Percentiles rank a stretch among this genome's conserved stretches.
Evolutionary conservation across 2,113 vertebrate species (phyloP).

Genomic region (Alexandromys fortis): DNA sequence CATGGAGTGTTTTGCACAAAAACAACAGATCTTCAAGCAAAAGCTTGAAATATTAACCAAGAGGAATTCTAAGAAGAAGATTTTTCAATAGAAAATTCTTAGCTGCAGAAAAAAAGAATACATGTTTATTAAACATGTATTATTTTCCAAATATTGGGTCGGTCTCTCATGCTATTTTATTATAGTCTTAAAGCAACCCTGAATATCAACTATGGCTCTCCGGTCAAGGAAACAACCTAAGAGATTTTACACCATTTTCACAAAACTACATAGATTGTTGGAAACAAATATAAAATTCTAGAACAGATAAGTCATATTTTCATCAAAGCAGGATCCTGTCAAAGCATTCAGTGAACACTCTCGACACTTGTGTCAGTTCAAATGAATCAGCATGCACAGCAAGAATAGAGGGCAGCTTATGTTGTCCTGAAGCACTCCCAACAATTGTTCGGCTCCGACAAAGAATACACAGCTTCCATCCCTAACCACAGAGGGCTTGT

Average conservation of each 20-base stretch:
- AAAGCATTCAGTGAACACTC: background rate
- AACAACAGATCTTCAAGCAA: background rate
- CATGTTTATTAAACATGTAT: background rate
- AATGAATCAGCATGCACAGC: background rate
- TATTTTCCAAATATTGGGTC: constrained; percentile 29
- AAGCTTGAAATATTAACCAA: constrained; percentile 31
- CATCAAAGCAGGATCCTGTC: constrained; percentile 13
- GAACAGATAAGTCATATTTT: constrained; percentile 31
- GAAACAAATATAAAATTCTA: constrained; percentile 53
- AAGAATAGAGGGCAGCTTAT: constrained; percentile 21
- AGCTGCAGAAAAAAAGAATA: constrained; percentile 27
- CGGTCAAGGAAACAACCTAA: constrained; percentile 28
- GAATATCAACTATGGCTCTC: background rate
- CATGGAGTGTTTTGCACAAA: background rate
- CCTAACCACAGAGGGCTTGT: background rate
- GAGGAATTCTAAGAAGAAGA: constrained; percentile 10
- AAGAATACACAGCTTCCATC: background rate
- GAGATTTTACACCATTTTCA: background rate
- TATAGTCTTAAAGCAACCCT: background rate
- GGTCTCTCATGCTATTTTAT: background rate
- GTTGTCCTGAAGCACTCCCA: constrained; percentile 40
- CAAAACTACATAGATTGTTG: background rate
- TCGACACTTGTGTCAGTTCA: background rate
- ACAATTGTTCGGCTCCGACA: background rate
- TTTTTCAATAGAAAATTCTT: background rate